Evolutionary conservation across 2,888 invertebrate species (phyloP).

Genomic region (Leptinotarsa juncta): DNA sequence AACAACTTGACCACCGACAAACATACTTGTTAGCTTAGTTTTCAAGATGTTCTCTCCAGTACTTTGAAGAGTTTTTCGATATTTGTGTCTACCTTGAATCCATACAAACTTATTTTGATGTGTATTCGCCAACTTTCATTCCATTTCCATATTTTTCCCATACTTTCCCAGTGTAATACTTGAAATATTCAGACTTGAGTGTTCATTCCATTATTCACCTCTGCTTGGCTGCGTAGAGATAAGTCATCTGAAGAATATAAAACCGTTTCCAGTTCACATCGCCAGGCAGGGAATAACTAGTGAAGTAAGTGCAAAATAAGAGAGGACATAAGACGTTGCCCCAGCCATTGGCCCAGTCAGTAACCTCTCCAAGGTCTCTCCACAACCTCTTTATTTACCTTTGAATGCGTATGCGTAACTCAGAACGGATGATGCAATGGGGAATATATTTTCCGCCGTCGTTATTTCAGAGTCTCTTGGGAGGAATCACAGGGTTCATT

Average conservation of each 20-base stretch:
- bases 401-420: constrained; percentile 25
- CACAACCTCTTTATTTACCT: constrained; percentile 39
- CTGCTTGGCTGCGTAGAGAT: neutral
- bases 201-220: neutral
- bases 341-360: constrained; percentile 50
- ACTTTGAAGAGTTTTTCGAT: too few relatives aligned
- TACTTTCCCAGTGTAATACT: too few relatives aligned
- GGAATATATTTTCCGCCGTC: constrained; percentile 2
- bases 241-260: constrained; percentile 2
- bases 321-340: constrained; percentile 9
- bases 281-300: constrained; percentile 5
- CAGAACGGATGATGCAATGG: neutral
- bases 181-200: too few relatives aligned
- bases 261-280: constrained; percentile 13
- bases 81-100: too few relatives aligned
- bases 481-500: neutral
- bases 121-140: too few relatives aligned
- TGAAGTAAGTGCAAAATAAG: constrained; percentile 14
- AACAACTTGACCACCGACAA: too few relatives aligned
- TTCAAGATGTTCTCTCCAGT: too few relatives aligned
- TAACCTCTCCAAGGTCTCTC: constrained; percentile 60
- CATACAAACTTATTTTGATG: too few relatives aligned
- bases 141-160: too few relatives aligned
- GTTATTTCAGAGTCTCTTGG: neutral
- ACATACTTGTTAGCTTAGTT: too few relatives aligned